phyloP scores from a whole-genome alignment of 2,888 invertebrate genomes.

The Sesamia inferens region DNA sequence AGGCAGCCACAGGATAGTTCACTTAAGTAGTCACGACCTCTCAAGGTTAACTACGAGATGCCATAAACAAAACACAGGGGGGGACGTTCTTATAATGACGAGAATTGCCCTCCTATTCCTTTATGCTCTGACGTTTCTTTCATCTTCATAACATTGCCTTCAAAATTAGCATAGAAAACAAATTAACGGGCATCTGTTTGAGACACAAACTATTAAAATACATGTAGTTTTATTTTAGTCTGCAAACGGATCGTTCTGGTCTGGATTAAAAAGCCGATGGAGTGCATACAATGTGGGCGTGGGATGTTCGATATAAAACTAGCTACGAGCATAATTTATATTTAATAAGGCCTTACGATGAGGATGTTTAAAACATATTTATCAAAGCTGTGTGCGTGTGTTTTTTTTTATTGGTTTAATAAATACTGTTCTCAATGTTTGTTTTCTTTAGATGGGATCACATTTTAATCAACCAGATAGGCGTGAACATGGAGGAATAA shows the following conservation, averaged over 20 bases:
- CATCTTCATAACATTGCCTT: slow-evolving; percentile 11
- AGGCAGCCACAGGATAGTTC: too few relatives aligned
- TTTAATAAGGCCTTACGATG: slow-evolving; percentile 42
- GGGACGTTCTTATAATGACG: too few relatives aligned
- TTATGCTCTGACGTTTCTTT: neutral
- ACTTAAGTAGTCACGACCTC: too few relatives aligned
- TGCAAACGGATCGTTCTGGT: slow-evolving; percentile 21
- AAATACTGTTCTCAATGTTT: neutral
- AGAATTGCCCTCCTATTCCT: neutral
- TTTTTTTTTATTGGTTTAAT: slow-evolving; percentile 32
- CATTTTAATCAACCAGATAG: neutral
- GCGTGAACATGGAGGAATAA: neutral
- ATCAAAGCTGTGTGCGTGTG: slow-evolving; percentile 18
- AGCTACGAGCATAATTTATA: slow-evolving; percentile 34
- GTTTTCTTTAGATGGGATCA: neutral
- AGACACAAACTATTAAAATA: slow-evolving; percentile 49
- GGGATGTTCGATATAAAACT: slow-evolving; percentile 27
- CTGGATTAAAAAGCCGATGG: slow-evolving; percentile 36
- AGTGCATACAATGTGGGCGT: slow-evolving; percentile 35
- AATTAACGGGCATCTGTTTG: slow-evolving; percentile 50
- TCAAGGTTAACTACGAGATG: too few relatives aligned
- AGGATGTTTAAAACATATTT: slow-evolving; percentile 34
- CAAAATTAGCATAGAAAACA: slow-evolving; percentile 54
- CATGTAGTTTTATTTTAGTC: slow-evolving; percentile 45
- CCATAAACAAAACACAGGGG: too few relatives aligned